Evolutionary conservation across 2,113 vertebrate species (phyloP).

Genomic region (Macaca nemestrina): DNA sequence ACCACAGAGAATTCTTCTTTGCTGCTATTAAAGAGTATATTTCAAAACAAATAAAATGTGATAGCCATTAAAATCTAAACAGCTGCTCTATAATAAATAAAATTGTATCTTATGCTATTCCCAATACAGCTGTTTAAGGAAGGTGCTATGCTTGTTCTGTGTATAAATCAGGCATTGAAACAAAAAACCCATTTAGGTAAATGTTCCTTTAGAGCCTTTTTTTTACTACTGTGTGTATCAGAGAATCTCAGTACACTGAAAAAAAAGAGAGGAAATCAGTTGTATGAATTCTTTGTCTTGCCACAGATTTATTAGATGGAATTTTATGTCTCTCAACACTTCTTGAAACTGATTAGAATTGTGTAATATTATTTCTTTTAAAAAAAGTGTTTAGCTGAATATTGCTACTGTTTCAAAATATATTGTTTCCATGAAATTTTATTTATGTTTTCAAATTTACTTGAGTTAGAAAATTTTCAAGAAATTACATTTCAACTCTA

Average conservation of each 20-base stretch:
- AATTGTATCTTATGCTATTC: conserved; percentile 24
- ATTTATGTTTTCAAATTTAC: conserved; percentile 20
- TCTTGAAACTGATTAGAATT: conserved; percentile 55
- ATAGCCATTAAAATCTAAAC: conserved; percentile 41
- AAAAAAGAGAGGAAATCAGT: not conserved
- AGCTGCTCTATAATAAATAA: conserved; percentile 3
- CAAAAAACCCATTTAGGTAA: conserved; percentile 47
- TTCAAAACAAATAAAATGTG: conserved; percentile 44
- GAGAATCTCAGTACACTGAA: conserved; percentile 16
- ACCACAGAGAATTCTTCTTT: not conserved
- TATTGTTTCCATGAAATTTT: conserved; percentile 15
- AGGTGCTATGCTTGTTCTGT: not conserved
- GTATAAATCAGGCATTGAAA: conserved; percentile 23
- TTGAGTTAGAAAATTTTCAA: conserved; percentile 15
- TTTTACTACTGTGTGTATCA: not conserved
- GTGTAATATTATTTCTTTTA: conserved; percentile 35
- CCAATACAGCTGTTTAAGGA: not conserved
- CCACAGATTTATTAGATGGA: conserved; percentile 16
- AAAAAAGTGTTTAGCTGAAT: conserved; percentile 28
- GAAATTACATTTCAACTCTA: conserved; percentile 41
- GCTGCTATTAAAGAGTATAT: not conserved
- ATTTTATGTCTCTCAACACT: conserved; percentile 44
- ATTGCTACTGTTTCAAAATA: not conserved
- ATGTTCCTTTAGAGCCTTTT: not conserved
- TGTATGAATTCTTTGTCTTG: conserved; percentile 37